phyloP scores from a whole-genome alignment of 2,113 vertebrate species.

The Tupaia chinensis region DNA sequence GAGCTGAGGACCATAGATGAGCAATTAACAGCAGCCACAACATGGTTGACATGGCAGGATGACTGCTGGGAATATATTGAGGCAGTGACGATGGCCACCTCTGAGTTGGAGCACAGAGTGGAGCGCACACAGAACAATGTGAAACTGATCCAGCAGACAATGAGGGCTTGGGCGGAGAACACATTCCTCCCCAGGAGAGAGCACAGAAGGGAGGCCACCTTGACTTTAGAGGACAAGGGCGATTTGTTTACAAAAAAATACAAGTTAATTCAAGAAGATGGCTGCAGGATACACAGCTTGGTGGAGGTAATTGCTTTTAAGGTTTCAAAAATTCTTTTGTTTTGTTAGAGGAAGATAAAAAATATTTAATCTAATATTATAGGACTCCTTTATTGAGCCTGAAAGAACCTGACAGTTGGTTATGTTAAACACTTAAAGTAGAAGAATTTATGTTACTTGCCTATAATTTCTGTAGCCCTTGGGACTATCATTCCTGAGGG shows the following conservation, averaged over 20 bases:
- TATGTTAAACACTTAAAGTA: not conserved
- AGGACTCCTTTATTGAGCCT: not conserved
- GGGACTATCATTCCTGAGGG: not conserved
- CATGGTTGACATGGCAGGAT: constrained; percentile 86
- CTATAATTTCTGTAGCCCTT: not conserved
- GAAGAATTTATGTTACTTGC: not conserved
- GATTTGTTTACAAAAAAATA: constrained; percentile 87
- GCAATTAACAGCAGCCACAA: constrained; percentile 84
- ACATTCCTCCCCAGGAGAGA: constrained; percentile 88
- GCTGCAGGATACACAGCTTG: constrained; percentile 86
- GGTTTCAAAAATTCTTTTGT: not conserved
- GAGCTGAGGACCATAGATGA: constrained; percentile 86
- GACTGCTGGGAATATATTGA: constrained; percentile 88
- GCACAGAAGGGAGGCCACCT: constrained; percentile 85
- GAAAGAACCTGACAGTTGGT: not conserved
- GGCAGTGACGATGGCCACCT: constrained; percentile 79
- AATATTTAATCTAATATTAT: not conserved
- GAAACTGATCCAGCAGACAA: constrained; percentile 84
- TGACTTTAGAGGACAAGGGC: constrained; percentile 88
- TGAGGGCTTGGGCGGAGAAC: constrained; percentile 87
- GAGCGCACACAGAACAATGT: constrained; percentile 87
- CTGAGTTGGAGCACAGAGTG: constrained; percentile 85
- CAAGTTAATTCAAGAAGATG: constrained; percentile 86
- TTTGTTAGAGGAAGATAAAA: not conserved
- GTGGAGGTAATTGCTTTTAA: constrained; percentile 84